Evolutionary conservation across 2,113 vertebrate genomes (phyloP), one percentile per base, ranked within the genome.

Genomic region (Felis catus): DNA sequence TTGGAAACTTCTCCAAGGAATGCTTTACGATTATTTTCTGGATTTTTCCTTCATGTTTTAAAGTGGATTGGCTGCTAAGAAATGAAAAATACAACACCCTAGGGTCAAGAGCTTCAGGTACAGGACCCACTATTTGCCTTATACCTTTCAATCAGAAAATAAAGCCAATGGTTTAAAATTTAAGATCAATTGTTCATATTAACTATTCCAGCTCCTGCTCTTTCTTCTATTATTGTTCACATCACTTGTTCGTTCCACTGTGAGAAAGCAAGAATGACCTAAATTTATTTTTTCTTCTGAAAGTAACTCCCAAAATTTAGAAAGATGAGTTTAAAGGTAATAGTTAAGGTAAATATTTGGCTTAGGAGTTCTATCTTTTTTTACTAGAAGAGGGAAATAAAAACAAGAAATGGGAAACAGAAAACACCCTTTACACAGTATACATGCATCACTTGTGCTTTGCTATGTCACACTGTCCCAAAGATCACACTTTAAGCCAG

Each of bases 21-120:
- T 74, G 29, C 15, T 79, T 91, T 89, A 45, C 33, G 45, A 94
- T 63, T 81, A 65, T 66, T 85, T 97, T 63, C 51, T 55, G 45
- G 74, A 83, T 33, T 92, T 93, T 96, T 41, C 55, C 84, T 97
- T 96, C 80, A 39, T 83, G 48, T 94, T 91, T 97, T 94, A 80
- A 89, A 91, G 81, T 61, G 86, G 71, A 94, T 0, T 84, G 79
- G 48, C 48, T 82, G 68, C 61, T 94, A 70, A 87, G 70, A 97
- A 95, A 92, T 58, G 45, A 87, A 94, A 97, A 91, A 92, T 1
- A 96, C 53, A 93, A 89, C 16, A 86, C 61, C 15, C 36, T 68
- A 88, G 31, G 36, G 51, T 83, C 71, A 81, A 84, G 41, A 78
- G 51, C 76, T 94, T 92, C 73, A 84, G 85, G 51, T 51, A 91